Evolutionary conservation across 2,888 invertebrate species (phyloP), one percentile per base, ranked within the genome.

Genomic region (Yponomeuta evonymella): DNA sequence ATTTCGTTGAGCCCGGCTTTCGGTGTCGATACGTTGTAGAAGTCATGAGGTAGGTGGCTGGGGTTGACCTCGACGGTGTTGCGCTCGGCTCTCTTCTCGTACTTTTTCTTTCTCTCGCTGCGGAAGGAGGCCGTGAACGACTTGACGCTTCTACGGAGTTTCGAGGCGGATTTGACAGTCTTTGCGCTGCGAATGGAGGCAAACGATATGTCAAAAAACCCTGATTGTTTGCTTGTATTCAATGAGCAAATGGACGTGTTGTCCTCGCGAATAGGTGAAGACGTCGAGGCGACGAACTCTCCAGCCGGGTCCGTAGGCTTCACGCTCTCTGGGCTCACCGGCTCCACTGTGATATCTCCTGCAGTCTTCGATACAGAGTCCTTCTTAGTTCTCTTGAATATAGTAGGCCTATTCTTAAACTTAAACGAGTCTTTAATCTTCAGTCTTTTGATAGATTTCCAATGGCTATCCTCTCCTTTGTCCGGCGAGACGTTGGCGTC

Each of bases 341-440:
- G 83, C 73, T 91, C 91, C 33, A 92, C 83, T 2, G 87, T 84
- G 15, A 92, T 89, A 69, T 91, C 91, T 9, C 91, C 91, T 1
- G 84, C 77, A 1, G 87, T 75, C 77, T 91, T 92, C 0, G 88
- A 82, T 2, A 86, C 82, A 0, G 89, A 81, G 69, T 91, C 90
- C 71, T 92, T 92, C 79, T 90, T 90, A 1, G 87, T 85, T 73
- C 82, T 85, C 78, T 92, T 92, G 74, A 92, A 91, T 79, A 93
- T 91, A 8, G 89, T 87, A 1, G 93, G 92, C 75, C 89, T 84
- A 73, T 88, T 92, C 76, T 93, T 93, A 75, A 93, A 92, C 75
- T 92, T 90, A 77, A 93, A 93, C 0, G 93, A 93, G 76, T 93
- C 92, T 75, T 92, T 93, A 72, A 93, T 92, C 81, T 93, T 93